Conservation (phyloP, 1,140 invertebrate genomes). For the Aleiodes sp. region DNA sequence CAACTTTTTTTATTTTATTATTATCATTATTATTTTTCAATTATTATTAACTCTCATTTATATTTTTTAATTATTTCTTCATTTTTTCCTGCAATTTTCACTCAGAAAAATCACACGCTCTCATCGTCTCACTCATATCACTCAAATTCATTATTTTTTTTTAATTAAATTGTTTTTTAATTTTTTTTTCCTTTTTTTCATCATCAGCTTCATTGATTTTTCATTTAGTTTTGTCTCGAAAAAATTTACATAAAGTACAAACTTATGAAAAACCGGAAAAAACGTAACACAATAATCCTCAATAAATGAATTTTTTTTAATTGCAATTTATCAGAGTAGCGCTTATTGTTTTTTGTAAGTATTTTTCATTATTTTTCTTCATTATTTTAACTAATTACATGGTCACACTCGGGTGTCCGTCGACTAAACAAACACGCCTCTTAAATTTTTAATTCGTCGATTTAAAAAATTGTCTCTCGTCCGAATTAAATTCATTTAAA, state of each 20-base stretch:
- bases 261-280: constrained; percentile 64
- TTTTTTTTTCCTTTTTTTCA: constrained; percentile 42
- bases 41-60: not conserved
- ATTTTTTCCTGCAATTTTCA: constrained; percentile 4
- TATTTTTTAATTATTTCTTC: not conserved
- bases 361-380: constrained; percentile 37
- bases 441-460: not conserved
- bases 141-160: constrained; percentile 38
- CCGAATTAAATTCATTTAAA: too few species aligned
- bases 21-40: not conserved
- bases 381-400: constrained; percentile 50
- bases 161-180: constrained; percentile 34
- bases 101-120: constrained; percentile 34
- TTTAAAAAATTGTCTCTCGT: not conserved
- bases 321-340: constrained; percentile 44
- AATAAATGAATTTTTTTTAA: not conserved
- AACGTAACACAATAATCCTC: constrained; percentile 59
- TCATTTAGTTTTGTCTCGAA: not conserved
- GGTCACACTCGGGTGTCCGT: constrained; percentile 59
- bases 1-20: not conserved
- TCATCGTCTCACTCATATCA: constrained; percentile 30
- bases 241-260: constrained; percentile 66
- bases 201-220: constrained; percentile 40
- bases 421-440: constrained; percentile 43
- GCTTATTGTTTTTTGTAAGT: constrained; percentile 47